Evolutionary conservation across 2,888 invertebrate species (phyloP), one percentile per base, ranked within the genome.

Genomic region (Cepaea hortensis): DNA sequence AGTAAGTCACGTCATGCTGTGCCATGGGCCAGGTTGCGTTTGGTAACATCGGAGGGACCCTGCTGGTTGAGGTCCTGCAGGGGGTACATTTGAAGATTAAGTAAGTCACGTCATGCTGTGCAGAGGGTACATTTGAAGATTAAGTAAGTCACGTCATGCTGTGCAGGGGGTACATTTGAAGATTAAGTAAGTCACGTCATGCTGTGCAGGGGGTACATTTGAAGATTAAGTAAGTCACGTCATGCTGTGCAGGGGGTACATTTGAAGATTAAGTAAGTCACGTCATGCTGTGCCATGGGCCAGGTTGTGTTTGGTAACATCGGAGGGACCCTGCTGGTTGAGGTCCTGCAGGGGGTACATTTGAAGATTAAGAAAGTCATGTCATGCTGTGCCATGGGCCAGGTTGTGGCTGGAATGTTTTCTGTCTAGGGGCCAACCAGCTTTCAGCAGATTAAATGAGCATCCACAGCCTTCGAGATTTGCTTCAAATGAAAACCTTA

Each of bases 21-120:
- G 35, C 35, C 35, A 35, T 35, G 35, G 1, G 35, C 35, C 35
- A 35, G 35, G 35, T 35, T 35, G 35, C 35, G 35, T 97, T 98
- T 92, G 98, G 97, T 93, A 96, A 96, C 76, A 95, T 98, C 2
- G 96, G 97, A 0, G 98, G 98, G 1, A 96, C 97, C 0, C 97
- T 99, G 72, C 96, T 96, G 88, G 95, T 98, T 23, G 98, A 98
- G 3, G 95, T 97, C 61, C 98, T 98, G 0, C 96, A 96, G 13
- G 98, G 99, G 46, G 98, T 99, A 0, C 96, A 96, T 91, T 96
- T 99, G 65, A 97, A 97, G 95, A 95, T 98, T 79, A 97, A 97
- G 97, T 97, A 95, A 95, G 92, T 82, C 13, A 6, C 3, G 55
- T 55, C 55, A 9, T 11, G 11, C 55, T 55, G 55, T 55, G 7